Conservation (phyloP, 2,888 invertebrate species). For the Cephus pulcher region DNA sequence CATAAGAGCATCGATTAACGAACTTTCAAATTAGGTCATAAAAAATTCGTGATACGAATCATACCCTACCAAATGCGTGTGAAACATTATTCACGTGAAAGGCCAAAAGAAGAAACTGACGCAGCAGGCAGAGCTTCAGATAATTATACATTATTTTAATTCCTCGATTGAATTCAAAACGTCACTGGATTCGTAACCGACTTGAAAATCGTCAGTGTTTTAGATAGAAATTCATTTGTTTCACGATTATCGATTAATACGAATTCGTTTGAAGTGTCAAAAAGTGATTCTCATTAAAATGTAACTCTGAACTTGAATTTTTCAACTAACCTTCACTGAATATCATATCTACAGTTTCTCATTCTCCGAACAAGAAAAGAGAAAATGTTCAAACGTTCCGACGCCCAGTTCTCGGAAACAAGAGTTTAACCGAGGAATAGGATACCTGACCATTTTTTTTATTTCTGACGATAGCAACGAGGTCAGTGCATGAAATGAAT, state of each 20-base stretch:
- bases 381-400: too few species aligned
- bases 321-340: too few species aligned
- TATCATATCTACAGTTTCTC: too few species aligned
- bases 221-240: background rate
- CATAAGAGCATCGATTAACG: slow-evolving; percentile 20
- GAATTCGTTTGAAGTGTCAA: background rate
- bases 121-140: background rate
- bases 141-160: background rate
- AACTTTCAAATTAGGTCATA: background rate
- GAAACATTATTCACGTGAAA: background rate
- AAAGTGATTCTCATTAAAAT: background rate
- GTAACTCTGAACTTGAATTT: too few species aligned
- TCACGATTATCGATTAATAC: background rate
- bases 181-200: background rate
- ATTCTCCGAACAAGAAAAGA: too few species aligned
- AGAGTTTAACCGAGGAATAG: too few species aligned
- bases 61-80: background rate
- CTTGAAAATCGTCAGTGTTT: background rate
- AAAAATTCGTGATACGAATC: background rate
- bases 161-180: background rate
- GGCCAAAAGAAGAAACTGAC: background rate
- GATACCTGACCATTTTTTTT: too few species aligned
- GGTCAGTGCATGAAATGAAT: background rate
- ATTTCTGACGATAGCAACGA: too few species aligned
- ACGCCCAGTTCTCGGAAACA: too few species aligned